These are phyloP conservation scores for Atherinosoma microstoma DNA, from an alignment of 2,797 vertebrate genomes.

Conservation along the genomic window DNA sequence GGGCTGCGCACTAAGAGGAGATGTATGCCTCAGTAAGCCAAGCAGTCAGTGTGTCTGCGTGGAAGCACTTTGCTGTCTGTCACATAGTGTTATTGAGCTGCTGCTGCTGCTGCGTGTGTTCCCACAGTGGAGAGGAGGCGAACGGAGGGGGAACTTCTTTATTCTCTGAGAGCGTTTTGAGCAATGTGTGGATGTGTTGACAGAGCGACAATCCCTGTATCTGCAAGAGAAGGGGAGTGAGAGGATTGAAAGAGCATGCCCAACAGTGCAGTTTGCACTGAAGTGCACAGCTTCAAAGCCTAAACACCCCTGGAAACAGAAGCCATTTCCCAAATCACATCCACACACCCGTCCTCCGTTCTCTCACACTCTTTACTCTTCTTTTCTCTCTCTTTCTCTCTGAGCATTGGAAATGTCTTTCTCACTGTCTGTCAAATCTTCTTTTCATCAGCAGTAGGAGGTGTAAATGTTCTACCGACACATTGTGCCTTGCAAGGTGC, in stretches of 20 bases:
- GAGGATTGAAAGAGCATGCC: constrained; percentile 47
- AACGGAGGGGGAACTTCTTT: constrained; percentile 70
- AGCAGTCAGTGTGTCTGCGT: constrained; percentile 53
- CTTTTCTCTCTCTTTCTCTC: constrained; percentile 31
- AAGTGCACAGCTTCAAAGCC: constrained; percentile 76
- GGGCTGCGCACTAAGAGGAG: constrained; percentile 30
- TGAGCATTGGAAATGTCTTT: constrained; percentile 23
- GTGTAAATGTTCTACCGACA: constrained; percentile 49
- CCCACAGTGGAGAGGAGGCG: constrained; percentile 54
- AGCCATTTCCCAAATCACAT: constrained; percentile 78
- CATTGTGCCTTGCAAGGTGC: constrained; percentile 35
- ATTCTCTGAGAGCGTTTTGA: constrained; percentile 72
- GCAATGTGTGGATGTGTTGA: constrained; percentile 64
- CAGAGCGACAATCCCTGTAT: constrained; percentile 62
- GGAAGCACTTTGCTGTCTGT: constrained; percentile 64
- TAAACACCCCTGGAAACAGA: constrained; percentile 76
- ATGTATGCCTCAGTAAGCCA: constrained; percentile 32
- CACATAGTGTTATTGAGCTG: constrained; percentile 65
- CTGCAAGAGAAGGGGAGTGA: constrained; percentile 47
- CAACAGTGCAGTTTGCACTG: constrained; percentile 69
- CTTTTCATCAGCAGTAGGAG: constrained; percentile 63
- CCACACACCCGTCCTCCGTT: constrained; percentile 36
- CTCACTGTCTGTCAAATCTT: constrained; percentile 31
- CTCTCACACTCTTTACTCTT: constrained; percentile 35
- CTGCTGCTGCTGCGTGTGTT: constrained; percentile 54